Percentiles rank a stretch among this genome's conserved stretches.
Conservation (phyloP, 2,888 invertebrate genomes). For the Cryptocephalus primarius region DNA sequence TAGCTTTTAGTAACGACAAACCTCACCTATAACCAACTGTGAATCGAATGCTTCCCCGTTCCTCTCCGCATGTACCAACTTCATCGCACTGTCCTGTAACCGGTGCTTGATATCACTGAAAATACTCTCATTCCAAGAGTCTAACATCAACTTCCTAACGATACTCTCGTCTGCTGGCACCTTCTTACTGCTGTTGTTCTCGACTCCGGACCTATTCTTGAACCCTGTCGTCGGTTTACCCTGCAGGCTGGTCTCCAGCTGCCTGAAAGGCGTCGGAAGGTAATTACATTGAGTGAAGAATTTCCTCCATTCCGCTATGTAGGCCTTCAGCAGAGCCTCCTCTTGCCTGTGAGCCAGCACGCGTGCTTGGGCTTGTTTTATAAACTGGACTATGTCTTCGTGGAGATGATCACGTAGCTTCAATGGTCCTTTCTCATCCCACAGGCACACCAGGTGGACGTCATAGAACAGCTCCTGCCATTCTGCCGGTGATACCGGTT, state of each 20-base stretch:
- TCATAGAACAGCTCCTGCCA: constrained; percentile 98
- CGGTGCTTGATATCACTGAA: constrained; percentile 91
- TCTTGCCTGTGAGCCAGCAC: constrained; percentile 90
- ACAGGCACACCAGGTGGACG: constrained; percentile 90
- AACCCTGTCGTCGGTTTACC: constrained; percentile 43
- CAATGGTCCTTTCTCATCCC: constrained; percentile 91
- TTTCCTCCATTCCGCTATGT: constrained; percentile 96
- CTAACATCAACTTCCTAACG: constrained; percentile 91
- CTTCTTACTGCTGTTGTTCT: constrained; percentile 39
- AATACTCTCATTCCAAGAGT: constrained; percentile 96
- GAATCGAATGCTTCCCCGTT: constrained; percentile 98
- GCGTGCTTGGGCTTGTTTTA: constrained; percentile 81
- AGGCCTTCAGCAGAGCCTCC: constrained; percentile 88
- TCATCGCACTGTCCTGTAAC: constrained; percentile 93
- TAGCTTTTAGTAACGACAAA: not conserved
- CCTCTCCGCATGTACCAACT: constrained; percentile 90
- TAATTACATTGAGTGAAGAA: constrained; percentile 98
- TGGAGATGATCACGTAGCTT: constrained; percentile 83
- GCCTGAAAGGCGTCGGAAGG: constrained; percentile 89
- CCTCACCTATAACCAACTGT: constrained; percentile 70
- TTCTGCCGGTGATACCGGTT: constrained; percentile 84
- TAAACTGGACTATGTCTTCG: constrained; percentile 88
- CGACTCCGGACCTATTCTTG: constrained; percentile 19
- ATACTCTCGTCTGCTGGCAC: constrained; percentile 73
- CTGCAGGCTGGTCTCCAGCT: constrained; percentile 74